These are phyloP conservation scores for Rhagium mordax DNA, from an alignment of 2,888 invertebrate species.

Conservation along the genomic window DNA sequence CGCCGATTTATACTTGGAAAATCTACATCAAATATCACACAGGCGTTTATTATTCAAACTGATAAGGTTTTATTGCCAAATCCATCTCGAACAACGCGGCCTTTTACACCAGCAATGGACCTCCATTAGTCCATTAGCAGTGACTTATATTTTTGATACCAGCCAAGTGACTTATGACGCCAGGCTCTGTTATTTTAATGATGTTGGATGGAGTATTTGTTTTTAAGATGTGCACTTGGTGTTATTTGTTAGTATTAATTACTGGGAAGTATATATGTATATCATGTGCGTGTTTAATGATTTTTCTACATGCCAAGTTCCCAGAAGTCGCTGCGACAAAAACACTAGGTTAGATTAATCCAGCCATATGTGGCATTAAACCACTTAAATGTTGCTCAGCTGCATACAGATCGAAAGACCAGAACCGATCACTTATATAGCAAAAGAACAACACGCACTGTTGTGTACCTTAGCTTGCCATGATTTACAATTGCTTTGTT, in stretches of 20 bases:
- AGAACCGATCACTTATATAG: conserved; percentile 28
- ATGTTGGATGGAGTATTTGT: background rate
- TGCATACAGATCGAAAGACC: conserved; percentile 33
- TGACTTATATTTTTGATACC: background rate
- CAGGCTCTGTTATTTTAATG: background rate
- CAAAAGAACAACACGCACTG: conserved; percentile 27
- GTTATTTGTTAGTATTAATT: conserved; percentile 5
- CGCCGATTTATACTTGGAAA: conserved; percentile 23
- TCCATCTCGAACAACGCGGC: conserved; percentile 9
- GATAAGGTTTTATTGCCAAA: conserved; percentile 32
- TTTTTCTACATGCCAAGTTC: conserved; percentile 27
- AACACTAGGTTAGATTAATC: conserved; percentile 32
- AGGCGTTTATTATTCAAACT: conserved; percentile 33
- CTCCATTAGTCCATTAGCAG: background rate
- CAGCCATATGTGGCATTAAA: conserved; percentile 38
- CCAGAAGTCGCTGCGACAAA: conserved; percentile 30
- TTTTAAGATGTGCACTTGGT: background rate
- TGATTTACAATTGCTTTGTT: conserved; percentile 41
- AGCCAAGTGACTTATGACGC: background rate
- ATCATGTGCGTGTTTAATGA: conserved; percentile 21
- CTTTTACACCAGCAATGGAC: background rate
- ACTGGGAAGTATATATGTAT: conserved; percentile 23
- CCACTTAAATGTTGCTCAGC: conserved; percentile 26
- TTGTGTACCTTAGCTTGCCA: conserved; percentile 14
- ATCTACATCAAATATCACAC: conserved; percentile 20